Conservation (phyloP, 2,797 vertebrate species). For the Apodemus agrarius region DNA sequence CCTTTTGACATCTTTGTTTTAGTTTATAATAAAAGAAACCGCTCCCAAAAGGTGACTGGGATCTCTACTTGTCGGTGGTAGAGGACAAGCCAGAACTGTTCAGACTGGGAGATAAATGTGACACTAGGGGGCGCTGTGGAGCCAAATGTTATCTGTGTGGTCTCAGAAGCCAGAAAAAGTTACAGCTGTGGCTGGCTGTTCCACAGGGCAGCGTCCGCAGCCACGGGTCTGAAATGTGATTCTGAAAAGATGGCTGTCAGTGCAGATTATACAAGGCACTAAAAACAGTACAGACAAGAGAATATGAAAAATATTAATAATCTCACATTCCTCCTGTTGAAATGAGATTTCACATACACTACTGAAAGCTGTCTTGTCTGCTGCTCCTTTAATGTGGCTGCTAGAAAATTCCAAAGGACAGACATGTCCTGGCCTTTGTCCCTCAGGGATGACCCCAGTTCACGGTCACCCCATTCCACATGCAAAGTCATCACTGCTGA, state of each 20-base stretch:
- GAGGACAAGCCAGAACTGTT: neutral
- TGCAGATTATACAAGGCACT: neutral
- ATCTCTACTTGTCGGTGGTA: neutral
- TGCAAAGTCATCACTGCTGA: neutral
- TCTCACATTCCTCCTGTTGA: neutral
- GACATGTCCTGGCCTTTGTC: fast-evolving
- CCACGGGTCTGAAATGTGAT: neutral
- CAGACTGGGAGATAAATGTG: neutral
- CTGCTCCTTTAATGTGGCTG: neutral
- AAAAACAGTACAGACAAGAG: neutral
- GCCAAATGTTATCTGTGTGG: too few relatives aligned
- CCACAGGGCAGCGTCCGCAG: too few relatives aligned
- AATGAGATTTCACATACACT: neutral
- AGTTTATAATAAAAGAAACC: neutral
- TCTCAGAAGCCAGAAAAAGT: neutral
- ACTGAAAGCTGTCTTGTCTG: neutral
- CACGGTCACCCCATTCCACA: too few relatives aligned
- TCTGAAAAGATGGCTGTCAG: neutral
- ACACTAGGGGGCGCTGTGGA: neutral
- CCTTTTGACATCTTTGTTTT: neutral
- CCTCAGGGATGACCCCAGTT: neutral
- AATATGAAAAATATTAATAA: neutral
- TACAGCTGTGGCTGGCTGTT: neutral
- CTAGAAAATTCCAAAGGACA: neutral
- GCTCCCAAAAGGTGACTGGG: neutral